phyloP scores from a whole-genome alignment of 2,888 invertebrate species.

The Drosophila parthenogenetica region DNA sequence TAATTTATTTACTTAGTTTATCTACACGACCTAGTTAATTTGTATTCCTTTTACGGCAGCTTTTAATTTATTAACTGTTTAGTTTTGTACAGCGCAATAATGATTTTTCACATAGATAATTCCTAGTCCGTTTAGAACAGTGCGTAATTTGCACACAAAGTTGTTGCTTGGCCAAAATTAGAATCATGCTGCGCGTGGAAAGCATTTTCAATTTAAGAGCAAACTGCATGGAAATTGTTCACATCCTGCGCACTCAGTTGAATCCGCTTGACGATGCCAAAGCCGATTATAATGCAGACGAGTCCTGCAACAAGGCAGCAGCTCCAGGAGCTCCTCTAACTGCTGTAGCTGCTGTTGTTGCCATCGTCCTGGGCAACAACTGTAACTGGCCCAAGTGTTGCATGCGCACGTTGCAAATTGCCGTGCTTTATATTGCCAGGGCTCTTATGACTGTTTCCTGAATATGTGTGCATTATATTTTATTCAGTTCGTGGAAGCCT shows the following conservation, averaged over 20 bases:
- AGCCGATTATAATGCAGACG: constrained; percentile 54
- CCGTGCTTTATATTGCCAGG: background rate
- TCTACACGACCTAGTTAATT: too few species aligned
- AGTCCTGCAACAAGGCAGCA: constrained; percentile 6
- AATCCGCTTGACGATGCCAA: constrained; percentile 40
- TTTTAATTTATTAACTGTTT: too few species aligned
- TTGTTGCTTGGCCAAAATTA: constrained; percentile 48
- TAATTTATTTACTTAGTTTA: background rate
- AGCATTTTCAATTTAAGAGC: constrained; percentile 52
- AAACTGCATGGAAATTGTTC: constrained; percentile 55
- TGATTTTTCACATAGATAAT: constrained; percentile 7
- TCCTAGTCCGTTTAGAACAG: constrained; percentile 6
- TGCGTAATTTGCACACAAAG: constrained; percentile 16
- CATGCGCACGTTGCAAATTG: constrained; percentile 23
- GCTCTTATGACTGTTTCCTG: constrained; percentile 39
- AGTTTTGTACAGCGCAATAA: background rate
- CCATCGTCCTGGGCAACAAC: constrained; percentile 14
- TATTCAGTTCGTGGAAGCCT: constrained; percentile 48
- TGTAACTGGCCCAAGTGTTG: constrained; percentile 9
- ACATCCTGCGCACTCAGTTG: constrained; percentile 50
- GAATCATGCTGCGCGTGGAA: constrained; percentile 33
- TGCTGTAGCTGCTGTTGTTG: constrained; percentile 36
- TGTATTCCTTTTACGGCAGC: too few species aligned
- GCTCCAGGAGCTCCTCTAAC: constrained; percentile 31
- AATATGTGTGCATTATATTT: constrained; percentile 50